Evolutionary conservation across 2,113 vertebrate species (phyloP), one percentile per base, ranked within the genome.

Genomic region (Trichechus manatus): DNA sequence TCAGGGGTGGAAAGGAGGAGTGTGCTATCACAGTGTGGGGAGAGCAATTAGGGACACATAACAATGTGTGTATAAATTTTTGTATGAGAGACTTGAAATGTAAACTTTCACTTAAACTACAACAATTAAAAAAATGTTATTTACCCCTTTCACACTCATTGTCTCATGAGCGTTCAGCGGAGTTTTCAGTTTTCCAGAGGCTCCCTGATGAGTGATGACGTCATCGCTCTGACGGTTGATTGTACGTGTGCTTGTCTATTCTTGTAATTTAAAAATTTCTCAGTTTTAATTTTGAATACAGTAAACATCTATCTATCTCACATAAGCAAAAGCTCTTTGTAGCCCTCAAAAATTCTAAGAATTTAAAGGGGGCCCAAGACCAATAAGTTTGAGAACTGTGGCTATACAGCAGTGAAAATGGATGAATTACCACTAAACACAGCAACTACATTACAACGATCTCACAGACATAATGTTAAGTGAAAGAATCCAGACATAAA

Each of bases 161-260:
- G 20, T 91, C 72, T 90, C 27, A 72, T 0, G 23, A 44, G 61
- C 11, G 6, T 89, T 78, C 91, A 20, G 1, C 9, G 14, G 82
- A 82, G 61, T 72, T 83, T 89, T 70, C 87, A 72, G 59, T 77
- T 86, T 94, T 77, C 87, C 66, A 77, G 59, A 56, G 61, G 66
- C 72, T 96, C 50, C 81, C 56, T 39, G 70, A 84, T 17, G 11
- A 74, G 31, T 4, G 80, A 72, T 72, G 84, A 91, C 53, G 39
- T 87, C 87, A 70, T 74, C 27, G 63, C 23, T 64, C 83, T 80
- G 39, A 59, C 17, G 7, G 59, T 44, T 56, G 72, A 87, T 2
- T 3, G 25, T 74, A 42, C 1, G 1, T 7, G n/a, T 53, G 56
- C 68, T 47, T 68, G 10, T 70, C 36, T 78, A 42, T 70, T 36